Evolutionary conservation across 2,797 vertebrate genomes (phyloP).

Genomic region (Malacoraja senta): DNA sequence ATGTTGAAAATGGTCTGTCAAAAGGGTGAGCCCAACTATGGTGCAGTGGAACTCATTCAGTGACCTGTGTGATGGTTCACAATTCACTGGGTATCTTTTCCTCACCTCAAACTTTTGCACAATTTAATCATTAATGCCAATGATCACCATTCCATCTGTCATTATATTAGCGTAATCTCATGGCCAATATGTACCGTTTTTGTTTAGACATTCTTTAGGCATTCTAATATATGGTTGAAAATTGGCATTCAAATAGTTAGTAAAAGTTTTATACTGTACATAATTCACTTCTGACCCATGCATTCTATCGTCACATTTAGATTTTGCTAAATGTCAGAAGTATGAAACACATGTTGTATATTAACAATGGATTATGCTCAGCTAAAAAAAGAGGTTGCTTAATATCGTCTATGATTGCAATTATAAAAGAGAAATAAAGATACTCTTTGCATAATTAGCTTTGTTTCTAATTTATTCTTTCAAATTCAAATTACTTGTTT

Average conservation of each 20-base stretch:
- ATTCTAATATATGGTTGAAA: not conserved
- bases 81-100: too few species aligned
- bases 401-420: not conserved
- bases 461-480: slow-evolving; percentile 7
- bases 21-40: not conserved
- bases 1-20: too few species aligned
- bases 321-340: slow-evolving; percentile 10
- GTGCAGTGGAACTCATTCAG: too few species aligned
- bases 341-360: not conserved
- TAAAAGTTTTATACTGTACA: not conserved
- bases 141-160: not conserved
- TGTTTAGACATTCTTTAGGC: too few species aligned
- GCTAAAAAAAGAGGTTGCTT: not conserved
- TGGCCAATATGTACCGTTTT: too few species aligned
- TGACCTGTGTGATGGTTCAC: too few species aligned
- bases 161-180: not conserved
- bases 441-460: slow-evolving; percentile 24
- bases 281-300: not conserved
- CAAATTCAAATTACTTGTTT: slow-evolving; percentile 18
- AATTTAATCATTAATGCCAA: not conserved
- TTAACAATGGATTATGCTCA: not conserved
- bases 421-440: slow-evolving; percentile 18
- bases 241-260: not conserved
- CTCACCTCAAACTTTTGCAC: not conserved
- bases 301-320: not conserved